phyloP scores from a whole-genome alignment of 2,797 vertebrate species.

The Mus minutoides region DNA sequence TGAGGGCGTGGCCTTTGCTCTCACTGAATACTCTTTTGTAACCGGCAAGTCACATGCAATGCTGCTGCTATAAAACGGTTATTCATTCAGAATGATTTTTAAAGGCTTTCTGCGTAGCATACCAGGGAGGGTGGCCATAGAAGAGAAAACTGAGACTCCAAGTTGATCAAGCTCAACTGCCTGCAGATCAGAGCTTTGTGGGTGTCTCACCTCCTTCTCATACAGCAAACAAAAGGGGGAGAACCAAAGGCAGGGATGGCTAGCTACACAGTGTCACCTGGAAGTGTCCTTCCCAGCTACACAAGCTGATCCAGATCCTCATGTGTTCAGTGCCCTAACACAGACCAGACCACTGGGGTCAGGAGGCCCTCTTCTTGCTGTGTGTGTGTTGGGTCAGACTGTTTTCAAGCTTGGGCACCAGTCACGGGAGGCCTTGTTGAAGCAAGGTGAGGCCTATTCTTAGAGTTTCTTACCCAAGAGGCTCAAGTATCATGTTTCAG shows the following conservation, averaged over 20 bases:
- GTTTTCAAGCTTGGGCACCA: background rate
- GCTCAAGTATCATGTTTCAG: background rate
- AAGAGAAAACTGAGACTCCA: conserved; percentile 27
- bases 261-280: background rate
- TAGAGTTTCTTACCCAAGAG: background rate
- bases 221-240: background rate
- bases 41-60: background rate
- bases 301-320: background rate
- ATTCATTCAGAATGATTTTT: background rate
- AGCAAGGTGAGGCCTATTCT: background rate
- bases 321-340: background rate
- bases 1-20: background rate
- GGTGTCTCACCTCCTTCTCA: background rate
- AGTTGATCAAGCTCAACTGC: background rate
- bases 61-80: background rate
- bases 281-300: background rate
- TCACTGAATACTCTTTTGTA: background rate
- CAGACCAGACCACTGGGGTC: background rate
- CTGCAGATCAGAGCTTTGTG: background rate
- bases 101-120: background rate
- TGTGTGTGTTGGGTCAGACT: background rate
- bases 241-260: background rate
- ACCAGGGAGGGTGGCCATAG: background rate
- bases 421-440: background rate
- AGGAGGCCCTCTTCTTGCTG: background rate